Evolutionary conservation across 2,797 vertebrate species (phyloP), one percentile per base, ranked within the genome.

Genomic region (Betta splendens): DNA sequence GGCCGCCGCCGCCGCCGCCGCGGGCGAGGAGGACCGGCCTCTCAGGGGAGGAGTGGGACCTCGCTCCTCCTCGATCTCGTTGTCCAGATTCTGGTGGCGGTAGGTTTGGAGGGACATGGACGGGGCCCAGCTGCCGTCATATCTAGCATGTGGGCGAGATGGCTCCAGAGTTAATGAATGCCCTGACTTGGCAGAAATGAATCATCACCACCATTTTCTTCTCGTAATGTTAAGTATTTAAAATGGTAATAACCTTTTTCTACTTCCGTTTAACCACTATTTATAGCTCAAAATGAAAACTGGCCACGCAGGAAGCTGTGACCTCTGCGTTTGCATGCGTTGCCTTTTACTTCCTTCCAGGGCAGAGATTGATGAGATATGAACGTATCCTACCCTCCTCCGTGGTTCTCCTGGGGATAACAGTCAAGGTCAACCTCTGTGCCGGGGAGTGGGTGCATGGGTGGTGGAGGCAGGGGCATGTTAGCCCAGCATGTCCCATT

Each of bases 401-500:
- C 90, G 77, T 93, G 95, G 77, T 92, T 94, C 66, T 97, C 94
- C 48, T 92, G 89, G 13, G 92, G 90, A 77, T 96, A 97, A 76
- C 91, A 92, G 45, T 97, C 95, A 82, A 98, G 87, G 83, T 90
- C 84, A 56, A 90, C 85, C 84, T 98, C 95, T 5, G 96, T 96
- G 42, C 96, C 95, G 52, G 96, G 96, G 53, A 98, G 93, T 3
- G 96, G 96, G 75, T 97, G 94, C 75, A 96, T 94, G 0, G 95
- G 95, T 51, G 95, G 96, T 4, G 87, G 91, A 81, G 96, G 95
- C 55, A 98, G 92, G 0, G 95, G 95, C 69, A 96, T 90, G 79
- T 92, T 98, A 62, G 95, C 93, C 96, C 96, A 98, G 50, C 90
- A 94, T 2, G 94, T 93, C 87, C 94, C 94, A 62, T 95, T 95